Conservation (phyloP, 2,888 invertebrate genomes). For the Torymus texanus region DNA sequence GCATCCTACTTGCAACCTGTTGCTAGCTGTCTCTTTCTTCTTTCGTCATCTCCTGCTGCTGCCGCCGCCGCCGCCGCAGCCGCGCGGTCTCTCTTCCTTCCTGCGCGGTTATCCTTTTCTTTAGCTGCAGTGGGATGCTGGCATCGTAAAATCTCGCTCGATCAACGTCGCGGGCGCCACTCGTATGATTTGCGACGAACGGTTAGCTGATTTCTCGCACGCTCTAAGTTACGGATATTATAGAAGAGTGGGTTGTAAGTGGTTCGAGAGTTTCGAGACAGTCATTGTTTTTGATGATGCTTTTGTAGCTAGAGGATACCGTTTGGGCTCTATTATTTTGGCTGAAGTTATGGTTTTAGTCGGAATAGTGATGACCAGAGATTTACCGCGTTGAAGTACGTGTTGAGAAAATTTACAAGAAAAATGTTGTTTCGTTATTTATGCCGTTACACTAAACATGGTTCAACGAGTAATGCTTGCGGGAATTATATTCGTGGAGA, state of each 20-base stretch:
- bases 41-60: slow-evolving; percentile 53
- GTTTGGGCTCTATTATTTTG: too few relatives aligned
- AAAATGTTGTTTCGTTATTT: too few relatives aligned
- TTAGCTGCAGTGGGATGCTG: not conserved
- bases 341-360: too few relatives aligned
- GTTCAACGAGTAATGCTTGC: too few relatives aligned
- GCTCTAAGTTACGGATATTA: too few relatives aligned
- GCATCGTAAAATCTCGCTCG: slow-evolving; percentile 48
- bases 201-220: not conserved
- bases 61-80: slow-evolving; percentile 40
- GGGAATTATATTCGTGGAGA: too few relatives aligned
- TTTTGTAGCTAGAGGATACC: too few relatives aligned
- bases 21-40: slow-evolving; percentile 69
- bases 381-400: too few relatives aligned
- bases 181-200: slow-evolving; percentile 12
- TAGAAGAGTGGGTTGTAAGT: not conserved
- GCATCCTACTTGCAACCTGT: slow-evolving; percentile 74
- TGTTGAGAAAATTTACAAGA: too few relatives aligned
- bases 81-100: slow-evolving; percentile 9
- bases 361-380: too few relatives aligned
- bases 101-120: slow-evolving; percentile 36
- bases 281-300: slow-evolving; percentile 2
- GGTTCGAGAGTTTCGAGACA: not conserved
- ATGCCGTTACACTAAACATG: too few relatives aligned
- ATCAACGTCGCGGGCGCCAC: slow-evolving; percentile 40